Evolutionary conservation across 2,797 vertebrate species (phyloP).

Genomic region (Echiichthys vipera): DNA sequence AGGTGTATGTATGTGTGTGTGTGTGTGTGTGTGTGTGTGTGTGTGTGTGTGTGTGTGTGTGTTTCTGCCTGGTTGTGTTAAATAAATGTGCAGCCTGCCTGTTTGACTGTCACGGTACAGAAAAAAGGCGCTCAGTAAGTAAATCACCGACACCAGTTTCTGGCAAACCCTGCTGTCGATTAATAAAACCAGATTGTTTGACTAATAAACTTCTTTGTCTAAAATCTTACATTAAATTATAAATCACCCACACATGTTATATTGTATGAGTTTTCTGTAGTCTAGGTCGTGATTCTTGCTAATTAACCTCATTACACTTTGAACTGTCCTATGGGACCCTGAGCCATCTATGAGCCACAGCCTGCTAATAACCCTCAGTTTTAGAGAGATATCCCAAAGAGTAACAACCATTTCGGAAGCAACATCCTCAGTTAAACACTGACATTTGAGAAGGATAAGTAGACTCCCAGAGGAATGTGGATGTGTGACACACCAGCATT

Average conservation of each 20-base stretch:
- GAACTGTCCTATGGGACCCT: constrained; percentile 67
- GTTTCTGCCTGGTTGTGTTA: constrained; percentile 25
- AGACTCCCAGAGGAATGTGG: constrained; percentile 15
- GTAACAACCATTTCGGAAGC: constrained; percentile 30
- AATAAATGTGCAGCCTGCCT: constrained; percentile 23
- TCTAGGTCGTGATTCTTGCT: constrained; percentile 52
- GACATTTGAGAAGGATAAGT: constrained; percentile 52
- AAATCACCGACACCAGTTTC: constrained; percentile 3
- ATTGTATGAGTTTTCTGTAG: constrained; percentile 13
- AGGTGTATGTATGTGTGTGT: background rate
- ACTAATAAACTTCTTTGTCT: constrained; percentile 26
- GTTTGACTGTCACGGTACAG: background rate
- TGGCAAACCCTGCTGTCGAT: background rate
- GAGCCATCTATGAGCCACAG: constrained; percentile 49
- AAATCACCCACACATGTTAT: constrained; percentile 28
- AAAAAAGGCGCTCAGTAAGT: background rate
- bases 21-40: background rate
- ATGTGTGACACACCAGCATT: background rate
- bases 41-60: background rate
- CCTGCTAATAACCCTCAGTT: constrained; percentile 47
- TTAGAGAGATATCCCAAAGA: constrained; percentile 49
- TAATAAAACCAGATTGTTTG: constrained; percentile 8
- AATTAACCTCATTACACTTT: constrained; percentile 75
- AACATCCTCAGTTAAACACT: constrained; percentile 41
- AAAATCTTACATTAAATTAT: constrained; percentile 19